Percentiles rank a stretch among this genome's conserved stretches.
Conservation (phyloP, 2,888 invertebrate species). For the Catocala sponsa region DNA sequence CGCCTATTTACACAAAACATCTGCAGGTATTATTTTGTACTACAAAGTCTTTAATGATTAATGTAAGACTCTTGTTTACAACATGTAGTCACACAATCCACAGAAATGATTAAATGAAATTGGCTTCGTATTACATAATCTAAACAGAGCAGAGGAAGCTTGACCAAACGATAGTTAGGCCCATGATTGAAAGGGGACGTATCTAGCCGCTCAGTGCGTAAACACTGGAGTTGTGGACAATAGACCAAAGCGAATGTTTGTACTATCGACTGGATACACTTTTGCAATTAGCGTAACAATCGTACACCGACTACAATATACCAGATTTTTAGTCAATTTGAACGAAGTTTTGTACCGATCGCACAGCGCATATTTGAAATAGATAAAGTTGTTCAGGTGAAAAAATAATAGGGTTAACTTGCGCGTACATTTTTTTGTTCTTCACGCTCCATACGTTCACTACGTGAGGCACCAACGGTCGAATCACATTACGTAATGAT, state of each 20-base stretch:
- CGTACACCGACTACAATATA: slow-evolving; percentile 45
- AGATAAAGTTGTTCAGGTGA: slow-evolving; percentile 7
- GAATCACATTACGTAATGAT: too few species aligned
- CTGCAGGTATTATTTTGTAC: neutral
- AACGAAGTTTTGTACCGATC: slow-evolving; percentile 2
- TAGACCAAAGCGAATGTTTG: slow-evolving; percentile 73
- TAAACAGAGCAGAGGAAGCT: slow-evolving; percentile 56
- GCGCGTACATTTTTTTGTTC: neutral
- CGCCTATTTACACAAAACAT: slow-evolving; percentile 2
- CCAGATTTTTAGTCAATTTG: slow-evolving; percentile 10
- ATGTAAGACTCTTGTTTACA: neutral
- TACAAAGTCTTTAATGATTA: too few species aligned
- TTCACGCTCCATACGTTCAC: neutral
- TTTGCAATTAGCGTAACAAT: slow-evolving; percentile 72
- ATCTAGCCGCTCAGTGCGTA: slow-evolving; percentile 59
- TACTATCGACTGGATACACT: slow-evolving; percentile 66
- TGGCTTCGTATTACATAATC: slow-evolving; percentile 58
- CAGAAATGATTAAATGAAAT: slow-evolving; percentile 27
- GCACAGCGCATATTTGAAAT: slow-evolving; percentile 8
- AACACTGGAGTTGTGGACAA: slow-evolving; percentile 76
- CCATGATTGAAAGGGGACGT: slow-evolving; percentile 76
- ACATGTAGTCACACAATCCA: neutral
- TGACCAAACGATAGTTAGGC: slow-evolving; percentile 66
- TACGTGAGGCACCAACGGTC: too few species aligned
- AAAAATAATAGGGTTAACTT: slow-evolving; percentile 8